Conservation (phyloP, 2,888 invertebrate species). For the Autographa pulchrina region DNA sequence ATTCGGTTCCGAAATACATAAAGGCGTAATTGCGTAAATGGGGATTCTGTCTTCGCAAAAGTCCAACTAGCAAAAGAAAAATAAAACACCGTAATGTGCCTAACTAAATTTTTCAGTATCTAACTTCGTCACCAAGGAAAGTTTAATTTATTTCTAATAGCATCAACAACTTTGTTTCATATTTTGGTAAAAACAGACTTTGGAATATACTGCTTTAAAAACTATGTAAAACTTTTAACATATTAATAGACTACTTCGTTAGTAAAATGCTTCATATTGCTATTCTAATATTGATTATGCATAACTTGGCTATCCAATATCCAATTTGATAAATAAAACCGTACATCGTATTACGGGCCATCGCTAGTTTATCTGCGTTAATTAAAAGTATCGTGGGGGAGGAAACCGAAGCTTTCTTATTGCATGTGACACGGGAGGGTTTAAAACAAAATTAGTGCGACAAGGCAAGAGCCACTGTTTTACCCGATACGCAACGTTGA, state of each 20-base stretch:
- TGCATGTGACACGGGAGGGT: conserved; percentile 8
- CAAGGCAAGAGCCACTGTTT: background rate
- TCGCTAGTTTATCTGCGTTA: conserved; percentile 9
- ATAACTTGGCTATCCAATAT: background rate
- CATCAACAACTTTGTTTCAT: no score
- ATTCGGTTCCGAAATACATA: conserved; percentile 3
- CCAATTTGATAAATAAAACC: conserved; percentile 5
- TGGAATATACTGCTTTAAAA: no score
- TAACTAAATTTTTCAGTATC: no score
- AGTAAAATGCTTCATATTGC: background rate
- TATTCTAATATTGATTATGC: background rate
- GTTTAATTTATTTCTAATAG: no score
- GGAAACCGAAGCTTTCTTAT: conserved; percentile 7
- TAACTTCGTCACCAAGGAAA: no score
- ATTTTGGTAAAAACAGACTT: no score
- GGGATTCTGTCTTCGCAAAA: background rate
- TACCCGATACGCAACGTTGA: background rate
- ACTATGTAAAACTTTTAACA: background rate
- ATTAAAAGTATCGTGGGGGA: conserved; percentile 9
- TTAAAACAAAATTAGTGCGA: conserved; percentile 8
- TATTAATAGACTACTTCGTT: background rate
- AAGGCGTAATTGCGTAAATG: background rate
- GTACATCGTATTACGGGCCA: background rate
- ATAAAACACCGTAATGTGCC: background rate
- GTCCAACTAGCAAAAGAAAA: background rate